A percentile compares a stretch with the other conserved stretches of the same genome.
These are phyloP conservation scores for Muraenolepis orangiensis DNA, from an alignment of 2,797 vertebrate species.

Conservation along the genomic window DNA sequence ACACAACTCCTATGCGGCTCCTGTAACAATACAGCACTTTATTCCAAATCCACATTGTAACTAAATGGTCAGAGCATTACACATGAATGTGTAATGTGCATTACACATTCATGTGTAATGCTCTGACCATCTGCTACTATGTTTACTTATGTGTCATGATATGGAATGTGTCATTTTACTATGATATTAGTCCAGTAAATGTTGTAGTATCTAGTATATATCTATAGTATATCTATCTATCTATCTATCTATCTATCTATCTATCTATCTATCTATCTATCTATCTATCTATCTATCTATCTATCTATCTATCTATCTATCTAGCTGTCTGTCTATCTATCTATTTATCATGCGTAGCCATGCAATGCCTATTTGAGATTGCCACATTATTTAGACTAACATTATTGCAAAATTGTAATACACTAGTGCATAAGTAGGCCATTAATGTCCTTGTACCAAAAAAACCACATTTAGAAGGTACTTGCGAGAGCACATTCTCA, in stretches of 20 bases:
- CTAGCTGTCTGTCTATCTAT: conserved; percentile 10
- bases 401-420: background rate
- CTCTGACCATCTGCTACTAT: conserved; percentile 12
- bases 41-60: background rate
- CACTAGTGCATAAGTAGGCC: background rate
- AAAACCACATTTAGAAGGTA: background rate
- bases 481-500: no score
- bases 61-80: conserved; percentile 26
- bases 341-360: conserved; percentile 13
- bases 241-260: conserved; percentile 12
- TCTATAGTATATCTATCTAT: no score
- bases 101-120: conserved; percentile 34
- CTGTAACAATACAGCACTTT: background rate
- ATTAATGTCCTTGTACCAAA: background rate
- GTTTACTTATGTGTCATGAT: background rate
- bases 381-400: background rate
- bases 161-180: background rate
- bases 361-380: conserved; percentile 28
- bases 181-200: background rate
- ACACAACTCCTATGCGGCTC: background rate
- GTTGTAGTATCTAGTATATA: background rate
- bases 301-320: conserved; percentile 11
- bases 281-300: conserved; percentile 9
- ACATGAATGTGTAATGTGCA: no score
- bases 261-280: conserved; percentile 12